Percentiles rank a stretch among this genome's conserved stretches.
phyloP scores from a whole-genome alignment of 1,140 invertebrate species.

The Muscidifurax raptorellus region DNA sequence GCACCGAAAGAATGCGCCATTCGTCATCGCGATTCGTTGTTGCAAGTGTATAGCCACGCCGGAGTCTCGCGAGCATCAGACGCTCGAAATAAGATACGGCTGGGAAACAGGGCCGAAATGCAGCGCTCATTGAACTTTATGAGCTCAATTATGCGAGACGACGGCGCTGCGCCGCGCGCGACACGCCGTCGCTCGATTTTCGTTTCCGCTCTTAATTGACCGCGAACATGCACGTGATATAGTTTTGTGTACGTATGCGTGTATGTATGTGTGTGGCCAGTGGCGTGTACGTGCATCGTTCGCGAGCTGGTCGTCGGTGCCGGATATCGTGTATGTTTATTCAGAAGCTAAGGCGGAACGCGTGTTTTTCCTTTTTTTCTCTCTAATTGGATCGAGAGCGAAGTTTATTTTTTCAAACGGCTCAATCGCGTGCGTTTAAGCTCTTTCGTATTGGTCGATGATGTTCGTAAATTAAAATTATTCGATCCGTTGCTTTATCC shows the following conservation, averaged over 20 bases:
- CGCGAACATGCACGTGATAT: slow-evolving; percentile 19
- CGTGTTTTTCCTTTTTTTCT: neutral
- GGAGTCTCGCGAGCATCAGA: neutral
- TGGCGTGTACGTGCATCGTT: neutral
- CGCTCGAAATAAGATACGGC: slow-evolving; percentile 12
- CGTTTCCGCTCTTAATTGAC: slow-evolving; percentile 34
- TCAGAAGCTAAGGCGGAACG: slow-evolving; percentile 4
- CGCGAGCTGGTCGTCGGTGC: neutral
- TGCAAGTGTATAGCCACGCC: too few species aligned
- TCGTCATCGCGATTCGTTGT: neutral
- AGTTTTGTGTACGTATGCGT: neutral
- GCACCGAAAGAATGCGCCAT: neutral
- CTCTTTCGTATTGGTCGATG: too few species aligned
- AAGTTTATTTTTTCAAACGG: neutral
- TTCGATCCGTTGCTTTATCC: too few species aligned
- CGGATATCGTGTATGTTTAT: neutral
- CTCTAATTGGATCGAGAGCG: neutral
- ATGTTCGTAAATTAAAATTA: too few species aligned
- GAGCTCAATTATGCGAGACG: slow-evolving; percentile 31
- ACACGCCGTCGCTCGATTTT: slow-evolving; percentile 32
- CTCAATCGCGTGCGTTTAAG: too few species aligned
- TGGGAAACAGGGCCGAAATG: slow-evolving; percentile 18
- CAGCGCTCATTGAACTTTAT: slow-evolving; percentile 19
- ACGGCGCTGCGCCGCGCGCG: neutral
- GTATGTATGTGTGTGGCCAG: neutral